Evolutionary conservation across 2,113 vertebrate species (phyloP), one percentile per base, ranked within the genome.

Genomic region (Bolborhynchus lineola): DNA sequence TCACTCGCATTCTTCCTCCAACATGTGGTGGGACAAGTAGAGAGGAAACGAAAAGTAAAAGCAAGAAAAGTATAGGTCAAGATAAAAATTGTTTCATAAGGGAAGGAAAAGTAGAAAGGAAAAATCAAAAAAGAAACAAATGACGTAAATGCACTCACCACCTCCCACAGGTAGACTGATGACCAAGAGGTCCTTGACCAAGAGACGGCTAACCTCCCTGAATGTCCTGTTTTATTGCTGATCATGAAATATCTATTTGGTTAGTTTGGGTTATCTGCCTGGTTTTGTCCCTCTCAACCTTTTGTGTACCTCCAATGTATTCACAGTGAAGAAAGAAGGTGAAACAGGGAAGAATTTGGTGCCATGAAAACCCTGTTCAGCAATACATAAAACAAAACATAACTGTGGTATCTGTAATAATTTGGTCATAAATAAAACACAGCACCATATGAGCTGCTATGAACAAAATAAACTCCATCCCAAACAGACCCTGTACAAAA

Each of bases 101-200:
- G 1, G 2, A 76, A 67, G 65, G 25, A 80, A 24, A 60, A 75
- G 5, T 28, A 6, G 23, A n/a, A 41, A 26, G 4, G n/a, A 26
- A 47, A 67, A 69, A 49, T 42, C 8, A 37, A 82, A 81, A 41
- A 42, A 9, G 2, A 41, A 42, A 20, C 3, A 12, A 49, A 11
- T 1, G 0, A 33, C n/a, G 10, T 5, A 42, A 47, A 86, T 18
- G 8, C 16, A 53, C 6, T 47, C 29, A 33, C 19, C 42, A 71
- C 8, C 13, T 70, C 24, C 52, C 20, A 25, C 17, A 4, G 24
- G 15, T 3, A 71, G 28, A 52, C 13, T 21, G 33, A 19, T 50
- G 23, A 16, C 9, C 37, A 39, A 8, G 9, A 1, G 0, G 11
- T 29, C 77, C 41, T 35, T 0, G 2, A 57, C 21, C 14, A 41